phyloP scores from a whole-genome alignment of 2,888 invertebrate species.

The Amblyjoppa proteus region DNA sequence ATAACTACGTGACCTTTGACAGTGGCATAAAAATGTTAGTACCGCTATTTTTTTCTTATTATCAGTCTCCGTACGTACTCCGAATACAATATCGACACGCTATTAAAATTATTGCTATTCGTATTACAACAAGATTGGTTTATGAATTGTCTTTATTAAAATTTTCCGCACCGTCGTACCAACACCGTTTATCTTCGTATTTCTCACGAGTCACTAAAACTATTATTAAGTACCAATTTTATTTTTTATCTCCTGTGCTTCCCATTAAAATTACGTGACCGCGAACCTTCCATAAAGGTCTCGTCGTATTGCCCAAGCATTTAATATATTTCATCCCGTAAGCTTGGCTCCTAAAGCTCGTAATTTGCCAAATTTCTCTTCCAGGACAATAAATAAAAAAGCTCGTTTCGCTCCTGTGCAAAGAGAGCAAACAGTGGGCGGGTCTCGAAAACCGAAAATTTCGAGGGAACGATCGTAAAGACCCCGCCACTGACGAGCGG shows the following conservation, averaged over 20 bases:
- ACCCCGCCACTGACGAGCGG: conserved; percentile 11
- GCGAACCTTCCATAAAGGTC: neutral
- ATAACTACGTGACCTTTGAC: too few relatives aligned
- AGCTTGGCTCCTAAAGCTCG: neutral
- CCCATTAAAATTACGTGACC: neutral
- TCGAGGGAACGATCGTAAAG: conserved; percentile 37
- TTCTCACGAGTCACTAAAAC: neutral
- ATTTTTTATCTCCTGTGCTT: neutral
- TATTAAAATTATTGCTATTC: neutral
- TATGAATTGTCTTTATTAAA: too few relatives aligned
- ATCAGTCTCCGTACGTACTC: too few relatives aligned
- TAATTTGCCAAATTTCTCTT: neutral
- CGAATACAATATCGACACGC: neutral
- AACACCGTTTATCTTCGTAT: neutral
- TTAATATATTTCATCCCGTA: neutral
- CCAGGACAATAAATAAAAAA: neutral
- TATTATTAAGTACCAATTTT: neutral
- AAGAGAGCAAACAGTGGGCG: neutral
- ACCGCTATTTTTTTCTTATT: too few relatives aligned
- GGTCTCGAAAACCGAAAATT: conserved; percentile 23
- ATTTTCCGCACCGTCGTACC: too few relatives aligned
- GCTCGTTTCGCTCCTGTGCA: neutral
- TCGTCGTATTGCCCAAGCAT: neutral
- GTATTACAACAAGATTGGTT: too few relatives aligned
- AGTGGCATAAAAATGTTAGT: too few relatives aligned